Evolutionary conservation across 2,888 invertebrate genomes (phyloP).

Genomic region (Lamellibrachia satsuma): DNA sequence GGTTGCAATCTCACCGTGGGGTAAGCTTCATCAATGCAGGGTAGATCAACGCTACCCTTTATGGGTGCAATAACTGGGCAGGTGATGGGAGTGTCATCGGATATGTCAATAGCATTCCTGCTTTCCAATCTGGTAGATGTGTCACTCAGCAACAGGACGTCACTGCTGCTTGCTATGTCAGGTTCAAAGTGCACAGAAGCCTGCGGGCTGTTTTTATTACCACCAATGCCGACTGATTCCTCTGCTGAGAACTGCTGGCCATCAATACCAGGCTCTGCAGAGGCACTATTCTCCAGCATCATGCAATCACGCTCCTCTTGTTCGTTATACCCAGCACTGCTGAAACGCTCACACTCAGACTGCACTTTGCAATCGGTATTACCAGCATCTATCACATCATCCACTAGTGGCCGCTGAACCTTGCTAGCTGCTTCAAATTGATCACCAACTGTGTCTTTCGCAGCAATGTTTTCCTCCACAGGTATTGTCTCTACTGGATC

Average conservation of each 20-base stretch:
- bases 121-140: background rate
- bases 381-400: background rate
- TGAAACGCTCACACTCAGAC: background rate
- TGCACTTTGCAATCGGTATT: background rate
- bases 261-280: background rate
- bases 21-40: too few relatives aligned
- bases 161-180: background rate
- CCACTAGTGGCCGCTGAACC: background rate
- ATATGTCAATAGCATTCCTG: background rate
- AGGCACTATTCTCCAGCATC: background rate
- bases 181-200: background rate
- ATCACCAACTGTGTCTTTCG: background rate
- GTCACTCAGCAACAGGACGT: background rate
- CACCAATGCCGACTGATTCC: background rate
- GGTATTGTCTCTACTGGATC: background rate
- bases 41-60: background rate
- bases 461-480: background rate
- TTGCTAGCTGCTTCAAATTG: background rate
- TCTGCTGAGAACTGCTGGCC: background rate
- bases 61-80: background rate
- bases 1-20: background rate
- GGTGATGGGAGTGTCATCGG: background rate
- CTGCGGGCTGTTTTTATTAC: background rate
- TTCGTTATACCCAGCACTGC: background rate
- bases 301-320: constrained; percentile 1